Conservation (phyloP, 2,888 invertebrate species). For the Drosophila affinis region DNA sequence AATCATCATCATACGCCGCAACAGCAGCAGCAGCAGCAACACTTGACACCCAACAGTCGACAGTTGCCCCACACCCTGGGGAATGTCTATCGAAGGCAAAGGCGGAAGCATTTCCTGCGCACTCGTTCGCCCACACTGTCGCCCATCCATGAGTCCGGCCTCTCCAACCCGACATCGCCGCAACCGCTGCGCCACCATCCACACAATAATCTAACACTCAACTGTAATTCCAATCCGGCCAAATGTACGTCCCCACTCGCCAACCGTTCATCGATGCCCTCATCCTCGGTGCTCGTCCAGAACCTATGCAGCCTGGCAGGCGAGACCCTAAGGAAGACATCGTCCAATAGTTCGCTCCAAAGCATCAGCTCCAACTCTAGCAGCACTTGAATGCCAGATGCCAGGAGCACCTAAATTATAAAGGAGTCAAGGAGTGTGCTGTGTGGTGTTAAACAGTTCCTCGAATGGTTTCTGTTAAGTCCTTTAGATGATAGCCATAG, state of each 20-base stretch:
- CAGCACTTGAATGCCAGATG: constrained; percentile 59
- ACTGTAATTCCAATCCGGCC: constrained; percentile 53
- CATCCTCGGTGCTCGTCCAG: constrained; percentile 78
- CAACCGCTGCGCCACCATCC: constrained; percentile 83
- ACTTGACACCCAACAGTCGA: constrained; percentile 45
- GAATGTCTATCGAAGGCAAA: constrained; percentile 82
- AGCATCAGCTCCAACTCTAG: constrained; percentile 81
- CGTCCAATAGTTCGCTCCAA: constrained; percentile 80
- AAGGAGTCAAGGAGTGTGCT: constrained; percentile 12
- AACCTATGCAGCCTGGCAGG: constrained; percentile 59
- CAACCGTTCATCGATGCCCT: constrained; percentile 47
- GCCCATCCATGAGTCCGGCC: constrained; percentile 89
- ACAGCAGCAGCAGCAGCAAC: constrained; percentile 56
- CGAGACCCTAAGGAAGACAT: constrained; percentile 65
- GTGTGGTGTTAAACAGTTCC: constrained; percentile 40
- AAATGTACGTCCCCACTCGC: constrained; percentile 65
- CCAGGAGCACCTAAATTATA: not conserved
- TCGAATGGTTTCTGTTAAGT: constrained; percentile 65
- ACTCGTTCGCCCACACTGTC: constrained; percentile 86
- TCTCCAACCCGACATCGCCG: constrained; percentile 89
- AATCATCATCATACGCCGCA: constrained; percentile 8
- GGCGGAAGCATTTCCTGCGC: constrained; percentile 84
- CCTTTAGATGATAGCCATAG: constrained; percentile 42
- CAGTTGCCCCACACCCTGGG: constrained; percentile 71
- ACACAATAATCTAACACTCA: constrained; percentile 19